These are phyloP conservation scores for Lycodopsis pacificus DNA, from an alignment of 2,797 vertebrate genomes.

Conservation along the genomic window DNA sequence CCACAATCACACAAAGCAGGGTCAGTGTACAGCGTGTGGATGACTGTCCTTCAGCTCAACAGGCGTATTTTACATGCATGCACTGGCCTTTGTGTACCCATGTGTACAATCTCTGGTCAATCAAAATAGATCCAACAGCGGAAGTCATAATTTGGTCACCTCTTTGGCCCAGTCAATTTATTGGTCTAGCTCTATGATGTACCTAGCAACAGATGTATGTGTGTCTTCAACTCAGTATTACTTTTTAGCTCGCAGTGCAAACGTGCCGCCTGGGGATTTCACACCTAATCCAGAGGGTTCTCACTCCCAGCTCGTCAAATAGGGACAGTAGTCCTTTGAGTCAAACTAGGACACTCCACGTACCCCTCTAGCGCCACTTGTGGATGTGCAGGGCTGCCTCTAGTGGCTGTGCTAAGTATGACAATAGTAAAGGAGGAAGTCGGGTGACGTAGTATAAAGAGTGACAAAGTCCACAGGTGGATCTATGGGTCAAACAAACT, in stretches of 20 bases:
- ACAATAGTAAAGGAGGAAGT: too few relatives aligned
- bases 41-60: background rate
- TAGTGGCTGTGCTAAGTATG: background rate
- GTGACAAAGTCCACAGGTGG: background rate
- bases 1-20: background rate
- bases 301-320: background rate
- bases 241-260: background rate
- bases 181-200: background rate
- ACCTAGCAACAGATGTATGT: background rate
- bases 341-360: background rate
- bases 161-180: background rate
- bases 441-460: background rate
- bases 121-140: background rate
- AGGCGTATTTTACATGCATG: background rate
- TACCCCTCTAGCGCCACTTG: background rate
- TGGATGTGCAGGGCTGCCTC: background rate
- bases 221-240: background rate
- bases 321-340: too few relatives aligned
- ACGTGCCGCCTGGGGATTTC: background rate
- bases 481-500: too few relatives aligned
- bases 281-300: background rate
- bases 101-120: constrained; percentile 11
- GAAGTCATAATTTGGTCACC: background rate
- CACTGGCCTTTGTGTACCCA: background rate
- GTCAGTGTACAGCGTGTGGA: background rate